phyloP scores from a whole-genome alignment of 2,888 invertebrate species.

The Eumacrocentrus americanus region DNA sequence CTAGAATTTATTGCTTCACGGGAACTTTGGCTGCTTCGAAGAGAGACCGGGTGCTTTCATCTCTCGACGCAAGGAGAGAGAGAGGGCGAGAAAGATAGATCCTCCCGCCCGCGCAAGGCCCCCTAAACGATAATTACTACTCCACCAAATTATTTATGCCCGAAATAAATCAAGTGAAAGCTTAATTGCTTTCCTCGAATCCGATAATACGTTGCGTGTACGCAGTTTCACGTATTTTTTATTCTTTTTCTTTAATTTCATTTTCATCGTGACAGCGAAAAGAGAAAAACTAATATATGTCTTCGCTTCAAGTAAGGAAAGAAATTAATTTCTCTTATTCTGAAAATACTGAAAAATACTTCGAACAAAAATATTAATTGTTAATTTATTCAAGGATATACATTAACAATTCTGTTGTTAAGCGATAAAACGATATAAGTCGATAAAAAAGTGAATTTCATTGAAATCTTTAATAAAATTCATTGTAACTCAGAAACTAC shows the following conservation, averaged over 20 bases:
- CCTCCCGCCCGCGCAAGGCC: conserved; percentile 20
- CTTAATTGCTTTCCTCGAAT: conserved; percentile 55
- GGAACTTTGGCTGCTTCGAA: conserved; percentile 52
- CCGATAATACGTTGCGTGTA: conserved; percentile 41
- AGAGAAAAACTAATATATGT: neutral
- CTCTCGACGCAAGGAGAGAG: conserved; percentile 37
- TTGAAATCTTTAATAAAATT: too few species aligned
- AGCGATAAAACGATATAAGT: too few species aligned
- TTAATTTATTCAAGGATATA: too few species aligned
- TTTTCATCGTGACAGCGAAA: neutral
- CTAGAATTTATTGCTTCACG: conserved; percentile 60
- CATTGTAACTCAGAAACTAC: too few species aligned
- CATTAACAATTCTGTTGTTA: too few species aligned
- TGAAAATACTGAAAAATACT: neutral
- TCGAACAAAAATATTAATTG: neutral
- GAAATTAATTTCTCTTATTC: neutral
- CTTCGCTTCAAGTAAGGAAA: neutral
- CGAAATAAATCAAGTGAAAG: conserved; percentile 57
- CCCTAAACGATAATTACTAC: conserved; percentile 56
- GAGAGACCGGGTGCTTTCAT: conserved; percentile 54
- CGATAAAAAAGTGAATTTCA: too few species aligned
- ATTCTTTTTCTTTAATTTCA: neutral
- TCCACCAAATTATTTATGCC: conserved; percentile 60
- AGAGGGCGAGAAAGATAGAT: conserved; percentile 37
- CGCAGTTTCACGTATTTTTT: conserved; percentile 37